Base-by-base conservation (phyloP, 2,113 vertebrate genomes). In the Aramus guarauna region DNA sequence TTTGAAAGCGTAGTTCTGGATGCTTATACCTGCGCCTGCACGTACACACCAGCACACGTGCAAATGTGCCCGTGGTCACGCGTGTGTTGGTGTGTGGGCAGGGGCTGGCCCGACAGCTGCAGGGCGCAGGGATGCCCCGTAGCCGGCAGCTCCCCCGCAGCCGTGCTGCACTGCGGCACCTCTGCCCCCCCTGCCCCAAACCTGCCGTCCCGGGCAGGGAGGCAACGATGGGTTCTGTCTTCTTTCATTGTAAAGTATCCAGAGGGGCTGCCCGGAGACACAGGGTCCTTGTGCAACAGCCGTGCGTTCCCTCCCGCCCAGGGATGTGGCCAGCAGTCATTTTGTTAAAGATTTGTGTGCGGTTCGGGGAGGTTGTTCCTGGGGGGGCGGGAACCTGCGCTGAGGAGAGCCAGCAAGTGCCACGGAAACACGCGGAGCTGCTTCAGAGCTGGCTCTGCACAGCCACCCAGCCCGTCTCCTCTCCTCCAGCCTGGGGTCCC, bases 251-350 rank as follows among this genome's bases (percentile, higher is more conserved):
- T 48, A n/a, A 88, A 96, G 90, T 64, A 85, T 86, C 94, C 53
- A 39, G 72, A 55, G 76, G 22, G 76, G 58, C 66, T 32, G 53
- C 30, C 34, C 1, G 18, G 17, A 92, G 69, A 93, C 96, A 93
- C 81, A 75, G 71, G 41, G 26, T 37, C 88, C 92, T 96, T 96
- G 95, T 96, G 85, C 66, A 43, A 82, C 83, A 43, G 37, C 52
- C 0, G 0, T 3, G 0, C 4, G 4, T 58, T 74, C 84, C 88
- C 89, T 90, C 58, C 55, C 0, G 2, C 47, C 60, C 5, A 3
- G 34, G 39, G 48, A 55, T 1, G 14, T 1, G 9, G 43, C 85
- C 76, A 21, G 60, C 32, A 36, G 71, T 50, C 55, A 6, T 68
- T 86, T 72, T 80, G 93, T 85, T 79, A 80, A 90, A 90, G 60